Conservation (phyloP, 64 coral and sea anemone genomes). For the Montipora foliosa region DNA sequence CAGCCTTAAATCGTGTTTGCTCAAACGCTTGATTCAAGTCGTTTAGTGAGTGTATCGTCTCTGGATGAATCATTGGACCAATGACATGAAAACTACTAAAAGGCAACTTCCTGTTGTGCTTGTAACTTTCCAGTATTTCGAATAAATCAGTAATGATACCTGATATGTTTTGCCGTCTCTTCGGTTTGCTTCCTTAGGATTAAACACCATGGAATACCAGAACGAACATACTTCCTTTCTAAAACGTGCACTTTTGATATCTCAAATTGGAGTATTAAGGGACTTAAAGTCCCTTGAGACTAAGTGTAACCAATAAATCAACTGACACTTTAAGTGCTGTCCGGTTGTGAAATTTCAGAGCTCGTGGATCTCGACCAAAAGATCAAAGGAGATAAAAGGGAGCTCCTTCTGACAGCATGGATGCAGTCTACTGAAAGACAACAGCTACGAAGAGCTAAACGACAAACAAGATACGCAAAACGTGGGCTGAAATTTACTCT, state of each 20-base stretch:
- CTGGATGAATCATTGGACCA: neutral
- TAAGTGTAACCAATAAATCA: neutral
- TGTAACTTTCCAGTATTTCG: neutral
- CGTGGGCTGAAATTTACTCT: neutral
- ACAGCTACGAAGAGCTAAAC: neutral
- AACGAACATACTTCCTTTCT: neutral
- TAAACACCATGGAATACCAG: neutral
- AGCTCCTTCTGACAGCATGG: neutral
- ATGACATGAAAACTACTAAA: neutral
- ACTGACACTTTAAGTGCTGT: neutral
- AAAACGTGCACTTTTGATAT: neutral
- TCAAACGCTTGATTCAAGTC: neutral
- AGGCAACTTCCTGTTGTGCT: neutral
- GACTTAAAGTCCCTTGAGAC: neutral
- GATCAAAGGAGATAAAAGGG: neutral
- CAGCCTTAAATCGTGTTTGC: neutral
- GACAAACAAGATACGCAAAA: neutral
- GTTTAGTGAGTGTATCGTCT: neutral
- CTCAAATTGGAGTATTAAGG: neutral
- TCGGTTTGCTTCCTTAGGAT: neutral
- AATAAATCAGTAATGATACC: neutral
- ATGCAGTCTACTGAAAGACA: slow-evolving; percentile 10
- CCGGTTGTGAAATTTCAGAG: neutral
- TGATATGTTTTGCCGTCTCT: neutral
- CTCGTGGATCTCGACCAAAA: neutral